Evolutionary conservation across 2,797 vertebrate species (phyloP).

Genomic region (Orestias chungarensis): DNA sequence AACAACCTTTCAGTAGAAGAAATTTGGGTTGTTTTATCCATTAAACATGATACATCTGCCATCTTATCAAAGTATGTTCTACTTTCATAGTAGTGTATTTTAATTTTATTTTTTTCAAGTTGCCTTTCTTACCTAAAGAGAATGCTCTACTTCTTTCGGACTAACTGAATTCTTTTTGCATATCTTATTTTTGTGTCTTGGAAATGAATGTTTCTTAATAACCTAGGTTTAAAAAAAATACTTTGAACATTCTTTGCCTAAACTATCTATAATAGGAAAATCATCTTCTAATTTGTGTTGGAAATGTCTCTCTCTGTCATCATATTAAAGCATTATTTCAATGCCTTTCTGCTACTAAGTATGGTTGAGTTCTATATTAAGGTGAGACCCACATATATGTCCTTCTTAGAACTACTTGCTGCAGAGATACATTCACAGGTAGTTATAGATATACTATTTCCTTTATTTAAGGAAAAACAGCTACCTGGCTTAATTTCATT

Average conservation of each 20-base stretch:
- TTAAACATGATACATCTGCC: conserved; percentile 70
- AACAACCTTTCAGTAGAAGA: conserved; percentile 33
- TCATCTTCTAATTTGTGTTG: conserved; percentile 4
- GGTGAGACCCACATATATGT: conserved; percentile 62
- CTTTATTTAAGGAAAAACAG: neutral
- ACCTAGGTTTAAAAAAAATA: too few species aligned
- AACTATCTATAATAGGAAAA: conserved; percentile 6
- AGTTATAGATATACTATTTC: conserved; percentile 12
- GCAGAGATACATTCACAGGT: conserved; percentile 38
- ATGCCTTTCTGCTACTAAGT: conserved; percentile 28
- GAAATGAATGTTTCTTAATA: too few species aligned
- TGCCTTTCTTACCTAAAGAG: conserved; percentile 7
- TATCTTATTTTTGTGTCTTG: conserved; percentile 23
- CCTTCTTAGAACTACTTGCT: conserved; percentile 54
- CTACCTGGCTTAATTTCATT: neutral
- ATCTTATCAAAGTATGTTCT: conserved; percentile 57
- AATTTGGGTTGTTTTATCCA: conserved; percentile 73
- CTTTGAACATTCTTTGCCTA: neutral
- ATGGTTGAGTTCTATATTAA: conserved; percentile 36
- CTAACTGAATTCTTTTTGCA: conserved; percentile 1
- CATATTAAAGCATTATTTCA: conserved; percentile 16
- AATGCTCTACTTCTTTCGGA: conserved; percentile 34
- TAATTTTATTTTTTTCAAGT: conserved; percentile 8
- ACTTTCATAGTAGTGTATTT: conserved; percentile 47
- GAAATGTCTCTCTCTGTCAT: conserved; percentile 10